phyloP scores from a whole-genome alignment of 2,797 vertebrate genomes.

The Rousettus madagascariensis region DNA sequence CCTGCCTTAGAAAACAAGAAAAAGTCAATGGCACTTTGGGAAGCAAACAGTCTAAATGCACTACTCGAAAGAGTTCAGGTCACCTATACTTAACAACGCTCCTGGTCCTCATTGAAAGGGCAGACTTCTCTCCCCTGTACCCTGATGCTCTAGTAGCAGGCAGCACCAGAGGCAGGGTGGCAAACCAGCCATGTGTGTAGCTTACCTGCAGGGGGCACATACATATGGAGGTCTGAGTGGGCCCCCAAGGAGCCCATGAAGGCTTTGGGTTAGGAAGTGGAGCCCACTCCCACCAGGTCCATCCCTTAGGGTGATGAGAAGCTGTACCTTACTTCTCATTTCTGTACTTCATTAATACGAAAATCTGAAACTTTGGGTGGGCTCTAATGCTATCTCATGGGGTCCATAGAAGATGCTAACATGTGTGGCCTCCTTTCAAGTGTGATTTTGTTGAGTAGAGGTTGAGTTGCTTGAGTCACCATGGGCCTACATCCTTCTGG shows the following conservation, averaged over 20 bases:
- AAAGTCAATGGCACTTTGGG: neutral
- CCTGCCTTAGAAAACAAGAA: neutral
- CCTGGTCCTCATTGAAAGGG: neutral
- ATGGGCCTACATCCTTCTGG: neutral
- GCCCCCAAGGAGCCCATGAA: neutral
- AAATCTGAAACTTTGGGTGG: neutral
- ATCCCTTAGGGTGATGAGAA: neutral
- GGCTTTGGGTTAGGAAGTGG: neutral
- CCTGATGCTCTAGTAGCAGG: neutral
- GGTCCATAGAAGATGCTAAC: neutral
- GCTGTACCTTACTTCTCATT: neutral
- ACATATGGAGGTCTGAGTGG: neutral
- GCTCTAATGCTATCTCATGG: neutral
- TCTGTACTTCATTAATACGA: neutral
- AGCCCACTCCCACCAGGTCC: neutral
- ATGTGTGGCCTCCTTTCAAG: neutral
- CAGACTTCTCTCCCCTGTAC: neutral
- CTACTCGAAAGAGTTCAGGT: neutral
- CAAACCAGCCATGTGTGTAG: neutral
- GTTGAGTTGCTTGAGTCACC: neutral
- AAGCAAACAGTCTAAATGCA: neutral
- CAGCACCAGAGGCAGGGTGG: neutral
- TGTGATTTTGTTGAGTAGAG: neutral
- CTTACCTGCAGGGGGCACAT: neutral
- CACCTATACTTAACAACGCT: neutral